Conservation (phyloP, 2,113 vertebrate genomes). For the Melanostigma gelatinosum region DNA sequence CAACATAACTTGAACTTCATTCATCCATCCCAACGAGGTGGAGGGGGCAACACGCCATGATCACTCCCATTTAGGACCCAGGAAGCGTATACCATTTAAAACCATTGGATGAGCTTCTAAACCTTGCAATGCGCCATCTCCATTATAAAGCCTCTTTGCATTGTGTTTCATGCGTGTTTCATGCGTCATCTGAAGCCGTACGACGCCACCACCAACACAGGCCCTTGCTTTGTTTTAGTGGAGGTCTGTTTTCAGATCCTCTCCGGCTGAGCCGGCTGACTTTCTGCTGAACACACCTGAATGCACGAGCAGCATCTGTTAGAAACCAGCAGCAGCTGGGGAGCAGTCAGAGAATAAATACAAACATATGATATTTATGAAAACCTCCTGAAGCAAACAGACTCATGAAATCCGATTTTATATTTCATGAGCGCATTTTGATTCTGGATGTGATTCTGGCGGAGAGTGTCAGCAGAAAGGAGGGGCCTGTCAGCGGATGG, state of each 20-base stretch:
- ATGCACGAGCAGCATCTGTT: not conserved
- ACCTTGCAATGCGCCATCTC: not conserved
- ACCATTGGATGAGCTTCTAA: too few species aligned
- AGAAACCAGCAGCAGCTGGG: conserved; percentile 33
- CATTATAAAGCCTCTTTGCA: not conserved
- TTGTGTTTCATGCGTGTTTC: not conserved
- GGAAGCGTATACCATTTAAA: not conserved
- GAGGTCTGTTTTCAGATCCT: not conserved
- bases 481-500: conserved; percentile 2
- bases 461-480: conserved; percentile 11
- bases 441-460: conserved; percentile 47
- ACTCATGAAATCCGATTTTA: conserved; percentile 4
- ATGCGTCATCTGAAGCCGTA: not conserved
- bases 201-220: not conserved
- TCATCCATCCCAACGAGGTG: not conserved
- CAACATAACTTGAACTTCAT: not conserved
- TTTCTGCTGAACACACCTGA: conserved; percentile 21
- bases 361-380: conserved; percentile 63
- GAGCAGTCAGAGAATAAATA: conserved; percentile 58
- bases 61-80: not conserved
- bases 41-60: too few species aligned
- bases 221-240: not conserved
- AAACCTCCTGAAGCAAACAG: conserved; percentile 60
- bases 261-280: not conserved
- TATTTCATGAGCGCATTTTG: conserved; percentile 60